Evolutionary conservation across 1,140 invertebrate genomes (phyloP), one percentile per base, ranked within the genome.

Genomic region (Druon quercuslanigerum): DNA sequence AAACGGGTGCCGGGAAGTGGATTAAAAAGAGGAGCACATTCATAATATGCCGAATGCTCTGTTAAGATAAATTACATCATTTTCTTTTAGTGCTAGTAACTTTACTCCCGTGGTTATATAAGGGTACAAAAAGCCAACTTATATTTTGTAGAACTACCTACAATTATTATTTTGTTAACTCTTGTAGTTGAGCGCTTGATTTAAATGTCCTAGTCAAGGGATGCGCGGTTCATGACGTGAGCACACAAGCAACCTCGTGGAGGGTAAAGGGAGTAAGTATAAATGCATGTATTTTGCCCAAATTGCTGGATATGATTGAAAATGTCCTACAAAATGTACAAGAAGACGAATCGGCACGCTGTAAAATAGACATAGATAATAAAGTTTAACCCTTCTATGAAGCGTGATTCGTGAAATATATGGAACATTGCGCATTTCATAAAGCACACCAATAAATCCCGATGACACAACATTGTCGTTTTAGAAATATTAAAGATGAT

Each of bases 261-360:
- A 70, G 77, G 66, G 76, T 75, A 80, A 78, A 57, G 60, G 33
- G 60, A 46, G 75, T 75, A 76, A 82, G 17, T 19, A 71, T 40
- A 50, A 77, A 79, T 79, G 56, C 78, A 78, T 78, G 57, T 73
- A 79, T 80, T 77, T 54, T 16, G 51, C 14, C 20, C 14, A 72
- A 76, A 52, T 33, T 76, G 52, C 14, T 40, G 40, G 14, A 40
- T 79, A 81, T 83, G 78, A 82, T 82, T 78, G 83, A 79, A 84
- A 82, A 81, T 82, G 77, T 74, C 78, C 60, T 25, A 54, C 52
- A 73, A 33, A 50, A 71, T 79, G 51, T 19, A 25, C 72, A 17
- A 72, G 74, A 84, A 81, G 78, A 78, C 74, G 57, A 77, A 82
- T 80, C 76, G 81, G 79, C 70, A 51, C 46, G 50, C 50, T 51